Percentiles rank a stretch among this genome's conserved stretches.
Conservation (phyloP, 53 echinoderm and acorn worm species). For the Glandiceps talaboti region DNA sequence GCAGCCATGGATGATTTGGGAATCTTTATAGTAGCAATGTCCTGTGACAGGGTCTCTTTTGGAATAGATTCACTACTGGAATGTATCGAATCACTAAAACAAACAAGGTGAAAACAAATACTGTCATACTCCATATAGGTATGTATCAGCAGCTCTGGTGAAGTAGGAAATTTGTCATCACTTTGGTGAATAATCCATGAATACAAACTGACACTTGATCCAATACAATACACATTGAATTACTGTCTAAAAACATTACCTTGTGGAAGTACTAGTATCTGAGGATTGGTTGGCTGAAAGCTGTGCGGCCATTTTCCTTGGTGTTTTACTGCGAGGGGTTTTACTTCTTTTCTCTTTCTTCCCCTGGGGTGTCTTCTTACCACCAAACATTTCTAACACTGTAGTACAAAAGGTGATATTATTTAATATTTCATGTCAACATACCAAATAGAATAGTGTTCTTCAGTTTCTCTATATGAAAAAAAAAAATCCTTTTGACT, state of each 20-base stretch:
- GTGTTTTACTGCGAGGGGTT: background rate
- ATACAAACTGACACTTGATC: too few relatives aligned
- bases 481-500: too few relatives aligned
- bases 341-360: background rate
- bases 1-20: background rate
- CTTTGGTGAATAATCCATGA: too few relatives aligned
- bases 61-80: background rate
- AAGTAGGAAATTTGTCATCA: too few relatives aligned
- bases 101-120: too few relatives aligned
- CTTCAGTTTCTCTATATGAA: too few relatives aligned
- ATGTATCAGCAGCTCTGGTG: background rate
- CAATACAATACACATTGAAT: too few relatives aligned
- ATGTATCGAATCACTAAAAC: background rate
- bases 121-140: background rate
- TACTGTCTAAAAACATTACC: too few relatives aligned
- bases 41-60: background rate
- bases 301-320: background rate
- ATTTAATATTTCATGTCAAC: too few relatives aligned
- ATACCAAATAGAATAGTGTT: too few relatives aligned
- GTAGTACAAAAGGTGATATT: too few relatives aligned
- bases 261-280: background rate
- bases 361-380: background rate
- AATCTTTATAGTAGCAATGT: background rate
- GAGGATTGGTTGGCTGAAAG: background rate
- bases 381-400: background rate